Evolutionary conservation across 2,888 invertebrate species (phyloP).

Genomic region (Lapara coniferarum): DNA sequence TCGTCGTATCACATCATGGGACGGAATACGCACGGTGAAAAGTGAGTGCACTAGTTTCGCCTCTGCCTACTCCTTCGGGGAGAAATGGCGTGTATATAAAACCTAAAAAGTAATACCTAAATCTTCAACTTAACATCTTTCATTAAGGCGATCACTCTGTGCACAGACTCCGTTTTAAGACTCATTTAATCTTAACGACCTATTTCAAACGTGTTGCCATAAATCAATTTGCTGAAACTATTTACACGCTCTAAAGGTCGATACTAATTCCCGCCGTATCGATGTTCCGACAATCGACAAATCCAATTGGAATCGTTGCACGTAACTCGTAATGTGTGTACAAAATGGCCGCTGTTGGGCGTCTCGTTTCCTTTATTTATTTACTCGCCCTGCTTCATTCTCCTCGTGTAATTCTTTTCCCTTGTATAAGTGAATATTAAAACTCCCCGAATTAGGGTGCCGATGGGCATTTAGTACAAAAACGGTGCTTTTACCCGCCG

Average conservation of each 20-base stretch:
- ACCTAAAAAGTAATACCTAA: no score
- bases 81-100: no score
- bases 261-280: slow-evolving; percentile 55
- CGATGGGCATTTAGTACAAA: slow-evolving; percentile 38
- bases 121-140: no score
- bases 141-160: no score
- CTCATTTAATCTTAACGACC: not conserved
- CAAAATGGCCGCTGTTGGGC: slow-evolving; percentile 56
- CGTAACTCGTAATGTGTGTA: slow-evolving; percentile 75
- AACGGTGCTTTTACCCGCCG: slow-evolving; percentile 45
- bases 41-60: no score
- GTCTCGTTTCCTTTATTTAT: slow-evolving; percentile 69
- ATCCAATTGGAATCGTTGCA: slow-evolving; percentile 71
- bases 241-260: slow-evolving; percentile 76
- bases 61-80: no score
- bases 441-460: slow-evolving; percentile 67
- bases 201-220: not conserved
- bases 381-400: slow-evolving; percentile 78
- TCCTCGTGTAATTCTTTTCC: slow-evolving; percentile 80
- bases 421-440: slow-evolving; percentile 79
- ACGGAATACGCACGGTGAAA: no score
- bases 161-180: no score
- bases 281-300: slow-evolving; percentile 60
- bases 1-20: no score
- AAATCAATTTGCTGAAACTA: slow-evolving; percentile 43